Base-by-base conservation (phyloP, 1,140 invertebrate species). In the Nymphalis io region DNA sequence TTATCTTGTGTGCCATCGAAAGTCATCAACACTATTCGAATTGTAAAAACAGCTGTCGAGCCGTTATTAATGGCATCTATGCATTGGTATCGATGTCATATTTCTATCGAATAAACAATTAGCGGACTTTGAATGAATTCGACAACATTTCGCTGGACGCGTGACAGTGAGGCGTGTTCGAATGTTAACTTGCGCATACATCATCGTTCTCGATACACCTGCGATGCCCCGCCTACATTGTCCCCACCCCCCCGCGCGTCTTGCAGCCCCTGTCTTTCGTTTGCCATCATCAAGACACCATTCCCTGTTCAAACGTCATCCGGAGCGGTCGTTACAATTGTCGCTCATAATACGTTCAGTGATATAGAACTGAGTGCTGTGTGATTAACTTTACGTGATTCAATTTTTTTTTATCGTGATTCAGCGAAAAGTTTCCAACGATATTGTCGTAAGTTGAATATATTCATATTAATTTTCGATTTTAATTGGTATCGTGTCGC, bases 161-260 rank as follows among this genome's bases (percentile, higher is more conserved):
- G 80, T 88, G 85, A 89, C 83, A 84, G 76, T 84, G 80, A 89
- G 88, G 87, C 87, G 88, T 87, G 87, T 88, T 79, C 79, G 67
- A 81, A 83, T 87, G 83, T 84, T 84, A 88, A 86, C 78, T 87
- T 86, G 81, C 80, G 83, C 80, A 83, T 89, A 87, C 83, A 87
- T 88, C 85, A 88, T 80, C 62, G 78, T 84, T 85, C 79, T 75
- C 76, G 81, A 84, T 83, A 83, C 86, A 90, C 88, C 85, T 90
- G 87, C 82, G 74, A 82, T 72, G 75, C 87, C 81, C 81, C 88
- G 87, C 88, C 88, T 70, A 83, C 79, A 57, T 8, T 33, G 27
- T 23, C 67, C 74, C 38, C 20, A 21, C 75, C 76, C 78, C n/a
- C 83, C 66, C 81, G 42, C 72, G 42, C 63, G 72, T 42, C 60